These are phyloP conservation scores for Odontamblyopus rebecca DNA, from an alignment of 2,797 vertebrate species.

Conservation along the genomic window DNA sequence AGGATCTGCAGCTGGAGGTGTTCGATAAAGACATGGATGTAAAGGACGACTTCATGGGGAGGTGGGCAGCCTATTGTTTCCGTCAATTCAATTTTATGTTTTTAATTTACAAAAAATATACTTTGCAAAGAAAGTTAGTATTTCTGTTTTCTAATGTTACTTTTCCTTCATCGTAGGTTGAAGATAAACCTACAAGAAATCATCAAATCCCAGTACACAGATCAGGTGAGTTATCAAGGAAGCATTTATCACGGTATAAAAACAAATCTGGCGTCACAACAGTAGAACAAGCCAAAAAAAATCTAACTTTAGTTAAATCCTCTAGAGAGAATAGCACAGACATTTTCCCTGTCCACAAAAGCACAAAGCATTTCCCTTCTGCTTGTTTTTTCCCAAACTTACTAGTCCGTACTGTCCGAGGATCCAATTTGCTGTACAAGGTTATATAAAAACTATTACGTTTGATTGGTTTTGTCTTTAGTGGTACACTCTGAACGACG, in stretches of 20 bases:
- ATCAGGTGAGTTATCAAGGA: conserved; percentile 78
- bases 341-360: too few relatives aligned
- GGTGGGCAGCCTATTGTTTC: conserved; percentile 49
- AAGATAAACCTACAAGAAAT: conserved; percentile 84
- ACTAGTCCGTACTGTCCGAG: too few relatives aligned
- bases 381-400: too few relatives aligned
- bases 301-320: too few relatives aligned
- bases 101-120: too few relatives aligned
- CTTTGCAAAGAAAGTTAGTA: too few relatives aligned
- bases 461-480: conserved; percentile 43
- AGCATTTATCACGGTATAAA: neutral
- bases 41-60: conserved; percentile 93
- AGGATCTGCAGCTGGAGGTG: conserved; percentile 85
- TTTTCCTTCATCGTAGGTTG: conserved; percentile 69
- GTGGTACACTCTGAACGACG: conserved; percentile 89
- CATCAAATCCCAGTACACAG: conserved; percentile 80
- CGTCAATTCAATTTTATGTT: too few relatives aligned
- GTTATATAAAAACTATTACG: neutral
- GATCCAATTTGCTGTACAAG: too few relatives aligned
- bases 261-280: neutral
- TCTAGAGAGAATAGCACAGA: too few relatives aligned
- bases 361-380: too few relatives aligned
- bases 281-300: too few relatives aligned
- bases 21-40: conserved; percentile 92
- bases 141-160: neutral